phyloP scores from a whole-genome alignment of 53 echinoderm and acorn worm genomes.

The Henricia sp. region DNA sequence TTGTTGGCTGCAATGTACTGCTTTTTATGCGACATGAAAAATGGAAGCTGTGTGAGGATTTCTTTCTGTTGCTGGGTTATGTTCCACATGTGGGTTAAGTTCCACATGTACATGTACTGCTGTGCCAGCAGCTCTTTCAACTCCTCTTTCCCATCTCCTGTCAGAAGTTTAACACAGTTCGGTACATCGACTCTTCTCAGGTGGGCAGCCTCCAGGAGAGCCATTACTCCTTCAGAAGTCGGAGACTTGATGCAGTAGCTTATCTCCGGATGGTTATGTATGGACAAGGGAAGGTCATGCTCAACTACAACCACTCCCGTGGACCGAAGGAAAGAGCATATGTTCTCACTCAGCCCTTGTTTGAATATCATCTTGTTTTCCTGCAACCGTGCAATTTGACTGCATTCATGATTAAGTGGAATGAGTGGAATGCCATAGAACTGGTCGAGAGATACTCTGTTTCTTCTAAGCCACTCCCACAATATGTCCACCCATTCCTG shows the following conservation, averaged over 20 bases:
- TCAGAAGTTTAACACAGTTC: background rate
- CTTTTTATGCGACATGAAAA: background rate
- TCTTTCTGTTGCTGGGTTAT: no score
- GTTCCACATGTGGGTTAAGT: no score
- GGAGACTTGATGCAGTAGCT: background rate
- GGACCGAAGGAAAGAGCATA: constrained; percentile 3
- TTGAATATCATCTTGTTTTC: background rate
- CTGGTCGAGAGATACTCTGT: background rate
- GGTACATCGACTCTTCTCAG: background rate
- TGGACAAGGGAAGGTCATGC: background rate
- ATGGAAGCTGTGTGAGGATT: background rate
- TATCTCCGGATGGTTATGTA: background rate
- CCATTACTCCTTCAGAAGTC: constrained; percentile 3
- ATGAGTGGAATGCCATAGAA: no score
- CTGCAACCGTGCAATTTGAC: no score
- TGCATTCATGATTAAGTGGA: background rate
- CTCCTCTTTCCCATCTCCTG: background rate
- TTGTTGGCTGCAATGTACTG: background rate
- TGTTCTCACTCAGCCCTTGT: background rate
- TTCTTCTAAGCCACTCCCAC: constrained; percentile 40
- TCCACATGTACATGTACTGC: no score
- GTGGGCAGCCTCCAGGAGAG: background rate
- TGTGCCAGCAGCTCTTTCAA: background rate
- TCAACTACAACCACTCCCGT: no score
- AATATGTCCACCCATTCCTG: constrained; percentile 21